A percentile compares a stretch with the other conserved stretches of the same genome.
Conservation (phyloP, 2,888 invertebrate genomes). For the Phoronis australis region DNA sequence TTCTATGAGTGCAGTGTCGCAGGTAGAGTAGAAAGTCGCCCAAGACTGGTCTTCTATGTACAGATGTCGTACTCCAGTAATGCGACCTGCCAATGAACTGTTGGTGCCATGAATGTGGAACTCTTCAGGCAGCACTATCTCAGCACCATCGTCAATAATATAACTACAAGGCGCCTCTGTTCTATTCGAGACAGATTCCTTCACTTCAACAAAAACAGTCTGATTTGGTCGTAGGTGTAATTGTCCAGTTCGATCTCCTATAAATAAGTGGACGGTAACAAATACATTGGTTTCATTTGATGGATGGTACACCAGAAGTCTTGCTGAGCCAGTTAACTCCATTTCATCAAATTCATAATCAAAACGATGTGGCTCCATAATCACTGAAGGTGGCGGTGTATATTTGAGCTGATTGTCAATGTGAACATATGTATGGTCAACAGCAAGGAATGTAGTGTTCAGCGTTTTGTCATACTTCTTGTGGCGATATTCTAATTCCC, state of each 20-base stretch:
- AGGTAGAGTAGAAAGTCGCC: slow-evolving; percentile 26
- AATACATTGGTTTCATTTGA: slow-evolving; percentile 10
- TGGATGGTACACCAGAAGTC: slow-evolving; percentile 26
- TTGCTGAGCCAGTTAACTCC: slow-evolving; percentile 27
- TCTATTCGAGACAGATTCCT: slow-evolving; percentile 26
- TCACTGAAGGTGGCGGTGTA: slow-evolving; percentile 25
- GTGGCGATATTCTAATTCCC: slow-evolving; percentile 27
- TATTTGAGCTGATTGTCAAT: slow-evolving; percentile 21
- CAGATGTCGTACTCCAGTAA: slow-evolving; percentile 26
- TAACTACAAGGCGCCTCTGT: slow-evolving; percentile 35
- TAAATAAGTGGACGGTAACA: slow-evolving; percentile 25
- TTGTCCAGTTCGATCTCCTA: slow-evolving; percentile 32
- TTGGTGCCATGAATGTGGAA: slow-evolving; percentile 33
- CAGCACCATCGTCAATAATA: slow-evolving; percentile 25
- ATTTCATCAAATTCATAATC: slow-evolving; percentile 31
- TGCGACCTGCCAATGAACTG: slow-evolving; percentile 24
- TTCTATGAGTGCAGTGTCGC: slow-evolving; percentile 24
- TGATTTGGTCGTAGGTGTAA: slow-evolving; percentile 25
- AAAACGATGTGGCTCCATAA: slow-evolving; percentile 21
- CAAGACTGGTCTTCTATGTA: slow-evolving; percentile 22
- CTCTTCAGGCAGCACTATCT: slow-evolving; percentile 28
- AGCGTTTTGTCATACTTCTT: slow-evolving; percentile 30
- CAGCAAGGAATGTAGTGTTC: slow-evolving; percentile 29
- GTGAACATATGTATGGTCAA: slow-evolving; percentile 28
- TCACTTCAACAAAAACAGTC: slow-evolving; percentile 27